Evolutionary conservation across 2,888 invertebrate genomes (phyloP).

Genomic region (Acanthosepion lycidas): DNA sequence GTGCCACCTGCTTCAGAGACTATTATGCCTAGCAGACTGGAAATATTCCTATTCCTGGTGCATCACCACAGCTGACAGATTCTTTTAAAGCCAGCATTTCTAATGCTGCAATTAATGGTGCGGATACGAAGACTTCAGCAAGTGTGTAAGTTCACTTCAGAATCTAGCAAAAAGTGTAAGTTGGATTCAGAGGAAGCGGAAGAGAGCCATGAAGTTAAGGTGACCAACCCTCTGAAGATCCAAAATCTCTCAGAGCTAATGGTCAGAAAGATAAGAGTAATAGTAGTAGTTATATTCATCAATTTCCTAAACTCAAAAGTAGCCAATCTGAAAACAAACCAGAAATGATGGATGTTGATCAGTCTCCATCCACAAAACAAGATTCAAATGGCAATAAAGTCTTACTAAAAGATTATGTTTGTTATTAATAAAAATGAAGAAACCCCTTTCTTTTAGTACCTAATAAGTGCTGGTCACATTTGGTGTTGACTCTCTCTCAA

Average conservation of each 20-base stretch:
- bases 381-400: conserved; percentile 12
- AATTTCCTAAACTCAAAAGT: neutral
- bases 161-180: conserved; percentile 34
- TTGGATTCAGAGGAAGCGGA: neutral
- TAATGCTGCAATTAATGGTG: conserved; percentile 1
- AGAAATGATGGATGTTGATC: conserved; percentile 35
- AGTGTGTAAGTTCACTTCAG: neutral
- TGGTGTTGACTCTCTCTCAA: too few relatives aligned
- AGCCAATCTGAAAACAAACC: neutral
- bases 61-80: neutral
- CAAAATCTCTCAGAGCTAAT: neutral
- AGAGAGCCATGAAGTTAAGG: neutral
- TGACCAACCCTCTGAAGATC: neutral
- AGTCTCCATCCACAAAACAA: neutral
- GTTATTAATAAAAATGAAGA: conserved; percentile 63
- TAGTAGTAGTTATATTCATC: neutral
- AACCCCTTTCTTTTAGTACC: too few relatives aligned
- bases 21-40: neutral
- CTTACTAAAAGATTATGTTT: conserved; percentile 61
- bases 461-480: too few relatives aligned
- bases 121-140: neutral
- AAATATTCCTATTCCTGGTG: neutral
- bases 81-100: neutral
- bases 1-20: neutral
- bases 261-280: conserved; percentile 18